Conservation (phyloP, 2,797 vertebrate genomes). For the Oceanodroma leucorhoa region DNA sequence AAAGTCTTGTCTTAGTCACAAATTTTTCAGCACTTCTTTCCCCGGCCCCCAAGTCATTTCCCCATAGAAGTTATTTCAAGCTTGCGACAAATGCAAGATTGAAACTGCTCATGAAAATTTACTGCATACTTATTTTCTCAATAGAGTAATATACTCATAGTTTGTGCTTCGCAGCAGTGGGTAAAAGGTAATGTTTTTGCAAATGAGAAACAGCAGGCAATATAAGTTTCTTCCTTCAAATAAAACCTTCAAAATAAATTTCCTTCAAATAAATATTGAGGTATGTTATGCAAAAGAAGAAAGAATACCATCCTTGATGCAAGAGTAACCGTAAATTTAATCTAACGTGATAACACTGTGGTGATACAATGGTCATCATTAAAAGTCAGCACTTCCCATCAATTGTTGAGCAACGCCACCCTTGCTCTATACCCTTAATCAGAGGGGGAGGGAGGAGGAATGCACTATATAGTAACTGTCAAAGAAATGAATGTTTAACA, state of each 20-base stretch:
- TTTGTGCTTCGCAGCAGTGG: not conserved
- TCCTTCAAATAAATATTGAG: not conserved
- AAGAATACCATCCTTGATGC: not conserved
- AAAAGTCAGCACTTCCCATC: not conserved
- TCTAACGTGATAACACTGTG: not conserved
- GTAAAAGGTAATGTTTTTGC: slow-evolving; percentile 25
- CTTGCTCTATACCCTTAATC: not conserved
- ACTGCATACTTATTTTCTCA: slow-evolving; percentile 28
- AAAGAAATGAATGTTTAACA: not conserved
- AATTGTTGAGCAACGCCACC: not conserved
- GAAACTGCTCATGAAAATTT: slow-evolving; percentile 11
- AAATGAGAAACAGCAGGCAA: slow-evolving; percentile 14
- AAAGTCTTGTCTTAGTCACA: not conserved
- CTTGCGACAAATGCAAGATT: not conserved
- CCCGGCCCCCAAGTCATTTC: not conserved
- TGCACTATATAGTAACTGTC: not conserved
- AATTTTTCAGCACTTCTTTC: not conserved
- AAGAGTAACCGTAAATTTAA: not conserved
- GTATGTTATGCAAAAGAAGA: not conserved
- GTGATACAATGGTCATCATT: not conserved
- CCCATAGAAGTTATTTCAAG: not conserved
- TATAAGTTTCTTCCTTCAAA: not conserved
- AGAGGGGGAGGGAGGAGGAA: not conserved
- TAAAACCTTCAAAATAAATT: not conserved
- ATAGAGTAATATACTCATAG: not conserved